Percentiles rank a stretch among this genome's conserved stretches.
Conservation (phyloP, 2,113 vertebrate genomes). For the Caloenas nicobarica region DNA sequence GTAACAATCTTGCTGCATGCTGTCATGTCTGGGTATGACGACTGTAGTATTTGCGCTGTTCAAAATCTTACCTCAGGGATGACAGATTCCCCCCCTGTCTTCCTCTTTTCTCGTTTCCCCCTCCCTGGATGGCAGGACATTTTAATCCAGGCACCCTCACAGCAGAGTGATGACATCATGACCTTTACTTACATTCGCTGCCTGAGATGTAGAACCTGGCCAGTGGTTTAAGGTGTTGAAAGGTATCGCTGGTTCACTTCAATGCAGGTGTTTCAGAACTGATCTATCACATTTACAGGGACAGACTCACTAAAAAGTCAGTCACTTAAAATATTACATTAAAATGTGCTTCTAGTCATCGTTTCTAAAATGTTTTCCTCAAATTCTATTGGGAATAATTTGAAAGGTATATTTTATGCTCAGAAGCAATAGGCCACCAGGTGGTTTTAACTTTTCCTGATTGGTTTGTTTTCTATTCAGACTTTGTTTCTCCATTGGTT, state of each 20-base stretch:
- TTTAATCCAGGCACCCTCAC: slow-evolving; percentile 41
- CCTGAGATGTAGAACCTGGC: neutral
- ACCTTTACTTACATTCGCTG: neutral
- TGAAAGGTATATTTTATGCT: neutral
- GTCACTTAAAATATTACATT: slow-evolving; percentile 35
- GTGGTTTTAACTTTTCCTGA: neutral
- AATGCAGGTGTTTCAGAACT: slow-evolving; percentile 35
- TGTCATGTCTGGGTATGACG: slow-evolving; percentile 24
- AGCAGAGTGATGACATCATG: slow-evolving; percentile 51
- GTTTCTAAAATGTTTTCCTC: slow-evolving; percentile 16
- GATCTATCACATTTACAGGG: slow-evolving; percentile 25
- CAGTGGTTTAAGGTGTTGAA: neutral
- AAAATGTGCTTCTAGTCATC: slow-evolving; percentile 16
- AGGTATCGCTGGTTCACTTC: slow-evolving; percentile 16
- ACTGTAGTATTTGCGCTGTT: neutral
- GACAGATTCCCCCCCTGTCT: neutral
- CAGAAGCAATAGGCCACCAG: neutral
- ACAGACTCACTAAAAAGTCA: slow-evolving; percentile 18
- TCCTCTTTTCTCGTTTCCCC: neutral
- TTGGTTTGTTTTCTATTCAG: neutral
- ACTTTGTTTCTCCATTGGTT: neutral
- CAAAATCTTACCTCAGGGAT: slow-evolving; percentile 26
- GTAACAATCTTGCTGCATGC: slow-evolving; percentile 21
- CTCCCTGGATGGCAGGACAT: neutral
- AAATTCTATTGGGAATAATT: neutral